Evolutionary conservation across 2,888 invertebrate genomes (phyloP).

Genomic region (Eupithecia inturbata): DNA sequence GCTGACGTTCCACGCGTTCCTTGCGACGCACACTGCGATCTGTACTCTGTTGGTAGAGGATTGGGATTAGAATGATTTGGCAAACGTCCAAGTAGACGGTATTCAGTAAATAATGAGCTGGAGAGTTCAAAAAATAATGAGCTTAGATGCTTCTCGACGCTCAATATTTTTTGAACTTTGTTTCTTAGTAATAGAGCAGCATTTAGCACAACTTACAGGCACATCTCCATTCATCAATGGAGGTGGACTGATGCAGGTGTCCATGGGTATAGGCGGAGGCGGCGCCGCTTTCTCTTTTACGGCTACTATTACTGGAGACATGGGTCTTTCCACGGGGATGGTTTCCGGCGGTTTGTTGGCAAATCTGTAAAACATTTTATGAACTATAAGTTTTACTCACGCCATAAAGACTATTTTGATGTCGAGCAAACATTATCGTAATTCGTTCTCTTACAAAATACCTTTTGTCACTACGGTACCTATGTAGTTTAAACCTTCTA

Average conservation of each 20-base stretch:
- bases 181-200: not conserved
- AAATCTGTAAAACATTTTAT: conserved; percentile 46
- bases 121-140: too few species aligned
- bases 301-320: conserved; percentile 51
- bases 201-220: conserved; percentile 57
- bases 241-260: conserved; percentile 76
- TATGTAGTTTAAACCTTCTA: too few species aligned
- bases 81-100: too few species aligned
- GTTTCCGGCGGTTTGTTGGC: conserved; percentile 53
- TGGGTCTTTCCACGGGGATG: conserved; percentile 58
- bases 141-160: too few species aligned
- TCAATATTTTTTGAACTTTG: not conserved
- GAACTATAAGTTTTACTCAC: too few species aligned
- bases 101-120: too few species aligned
- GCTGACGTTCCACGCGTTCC: conserved; percentile 92
- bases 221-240: conserved; percentile 71
- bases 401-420: too few species aligned
- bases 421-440: too few species aligned
- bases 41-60: conserved; percentile 55
- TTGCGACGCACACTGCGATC: conserved; percentile 92
- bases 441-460: too few species aligned
- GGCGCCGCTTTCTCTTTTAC: conserved; percentile 51
- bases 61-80: conserved; percentile 2
- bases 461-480: too few species aligned
- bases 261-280: conserved; percentile 68